These are phyloP conservation scores for Pachliopta kotzebuea DNA, from an alignment of 2,888 invertebrate species.

Conservation along the genomic window DNA sequence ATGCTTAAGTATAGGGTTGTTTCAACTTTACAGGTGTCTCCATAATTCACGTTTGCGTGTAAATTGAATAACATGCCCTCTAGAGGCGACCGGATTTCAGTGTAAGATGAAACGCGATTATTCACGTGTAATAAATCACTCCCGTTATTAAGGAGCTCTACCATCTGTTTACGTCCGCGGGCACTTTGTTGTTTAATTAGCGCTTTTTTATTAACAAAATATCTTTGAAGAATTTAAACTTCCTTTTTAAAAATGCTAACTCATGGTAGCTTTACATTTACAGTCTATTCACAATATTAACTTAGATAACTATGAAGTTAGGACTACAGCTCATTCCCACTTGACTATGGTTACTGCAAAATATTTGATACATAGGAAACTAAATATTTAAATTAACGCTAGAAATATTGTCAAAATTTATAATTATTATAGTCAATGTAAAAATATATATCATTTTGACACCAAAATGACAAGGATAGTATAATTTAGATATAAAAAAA, in stretches of 20 bases:
- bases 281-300: no score
- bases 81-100: slow-evolving; percentile 53
- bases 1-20: not conserved
- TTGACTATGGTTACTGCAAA: no score
- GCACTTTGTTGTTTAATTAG: slow-evolving; percentile 59
- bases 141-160: slow-evolving; percentile 34
- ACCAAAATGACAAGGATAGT: no score
- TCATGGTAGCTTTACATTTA: not conserved
- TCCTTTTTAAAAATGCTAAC: not conserved
- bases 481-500: no score
- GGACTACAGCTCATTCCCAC: no score
- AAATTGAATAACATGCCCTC: slow-evolving; percentile 45
- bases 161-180: slow-evolving; percentile 55
- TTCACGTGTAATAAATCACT: slow-evolving; percentile 70
- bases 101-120: slow-evolving; percentile 63
- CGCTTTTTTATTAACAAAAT: slow-evolving; percentile 46
- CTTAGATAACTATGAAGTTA: no score
- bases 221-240: slow-evolving; percentile 30
- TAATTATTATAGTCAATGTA: no score
- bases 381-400: no score
- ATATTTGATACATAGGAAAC: no score
- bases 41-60: slow-evolving; percentile 48
- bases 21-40: slow-evolving; percentile 33
- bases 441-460: no score
- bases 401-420: no score